phyloP scores from a whole-genome alignment of 1,140 invertebrate genomes.

The Drosophila mauritiana region DNA sequence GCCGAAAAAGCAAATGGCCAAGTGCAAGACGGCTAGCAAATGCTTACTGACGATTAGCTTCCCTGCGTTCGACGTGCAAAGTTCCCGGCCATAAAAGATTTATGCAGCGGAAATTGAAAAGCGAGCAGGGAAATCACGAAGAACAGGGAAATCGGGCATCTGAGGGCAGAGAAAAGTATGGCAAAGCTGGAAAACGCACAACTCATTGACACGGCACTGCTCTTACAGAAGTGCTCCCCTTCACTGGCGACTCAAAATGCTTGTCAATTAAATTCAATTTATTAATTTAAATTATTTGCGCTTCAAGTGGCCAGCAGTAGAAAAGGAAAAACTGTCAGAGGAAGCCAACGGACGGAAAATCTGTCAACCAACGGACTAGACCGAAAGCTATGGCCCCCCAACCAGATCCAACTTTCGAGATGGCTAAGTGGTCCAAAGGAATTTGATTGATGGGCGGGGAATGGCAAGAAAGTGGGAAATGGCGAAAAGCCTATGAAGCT shows the following conservation, averaged over 20 bases:
- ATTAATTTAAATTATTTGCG: constrained; percentile 81
- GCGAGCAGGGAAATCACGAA: constrained; percentile 5
- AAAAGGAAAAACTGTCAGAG: constrained; percentile 7
- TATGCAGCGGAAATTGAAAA: constrained; percentile 77
- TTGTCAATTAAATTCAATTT: constrained; percentile 82
- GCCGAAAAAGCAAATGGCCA: constrained; percentile 27
- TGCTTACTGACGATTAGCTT: constrained; percentile 71
- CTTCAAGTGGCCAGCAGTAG: constrained; percentile 63
- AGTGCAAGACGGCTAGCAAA: constrained; percentile 30
- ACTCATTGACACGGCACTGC: constrained; percentile 57
- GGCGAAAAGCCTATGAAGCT: constrained; percentile 10
- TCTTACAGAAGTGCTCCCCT: constrained; percentile 35
- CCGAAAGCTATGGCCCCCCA: constrained; percentile 43
- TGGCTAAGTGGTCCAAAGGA: constrained; percentile 38
- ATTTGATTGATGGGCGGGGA: constrained; percentile 63
- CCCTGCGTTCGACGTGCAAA: constrained; percentile 44
- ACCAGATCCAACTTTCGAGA: not conserved
- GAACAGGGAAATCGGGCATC: constrained; percentile 20
- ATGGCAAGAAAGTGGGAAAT: constrained; percentile 1
- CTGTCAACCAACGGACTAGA: constrained; percentile 66
- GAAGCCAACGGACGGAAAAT: constrained; percentile 33
- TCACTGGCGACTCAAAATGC: constrained; percentile 53
- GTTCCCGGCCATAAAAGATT: constrained; percentile 68
- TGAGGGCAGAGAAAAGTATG: constrained; percentile 36
- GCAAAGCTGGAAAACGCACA: constrained; percentile 38